These are phyloP conservation scores for Chelonia mydas DNA, from an alignment of 2,797 vertebrate species.

Conservation along the genomic window DNA sequence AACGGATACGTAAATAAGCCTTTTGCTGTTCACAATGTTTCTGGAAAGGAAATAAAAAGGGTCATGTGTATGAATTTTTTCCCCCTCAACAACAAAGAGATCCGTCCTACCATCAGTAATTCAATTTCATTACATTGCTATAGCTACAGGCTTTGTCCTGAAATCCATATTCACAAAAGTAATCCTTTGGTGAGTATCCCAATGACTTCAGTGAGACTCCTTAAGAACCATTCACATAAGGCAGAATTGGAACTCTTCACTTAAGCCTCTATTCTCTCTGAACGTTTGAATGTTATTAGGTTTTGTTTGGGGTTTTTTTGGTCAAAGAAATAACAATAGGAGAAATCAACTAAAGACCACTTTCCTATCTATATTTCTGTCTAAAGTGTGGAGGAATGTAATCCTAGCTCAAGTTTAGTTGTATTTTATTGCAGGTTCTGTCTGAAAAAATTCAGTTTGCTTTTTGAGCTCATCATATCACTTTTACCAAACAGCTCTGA, in stretches of 20 bases:
- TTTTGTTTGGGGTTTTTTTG: not conserved
- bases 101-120: not conserved
- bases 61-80: not conserved
- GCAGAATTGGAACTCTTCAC: not conserved
- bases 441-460: not conserved
- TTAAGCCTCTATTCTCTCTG: not conserved
- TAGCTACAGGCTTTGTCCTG: not conserved
- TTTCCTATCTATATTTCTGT: not conserved
- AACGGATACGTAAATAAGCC: constrained; percentile 76
- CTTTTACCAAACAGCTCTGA: not conserved
- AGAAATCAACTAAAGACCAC: not conserved
- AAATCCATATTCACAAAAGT: not conserved
- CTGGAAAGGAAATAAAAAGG: constrained; percentile 57
- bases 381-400: not conserved
- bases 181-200: not conserved
- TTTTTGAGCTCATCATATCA: not conserved
- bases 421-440: not conserved
- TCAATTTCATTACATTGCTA: not conserved
- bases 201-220: not conserved
- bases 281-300: not conserved
- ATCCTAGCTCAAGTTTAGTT: not conserved
- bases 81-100: not conserved
- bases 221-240: not conserved
- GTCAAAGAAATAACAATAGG: not conserved
- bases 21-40: constrained; percentile 85